Percentiles rank a stretch among this genome's conserved stretches.
Conservation (phyloP, 2,113 vertebrate species). For the Perognathus longimembris region DNA sequence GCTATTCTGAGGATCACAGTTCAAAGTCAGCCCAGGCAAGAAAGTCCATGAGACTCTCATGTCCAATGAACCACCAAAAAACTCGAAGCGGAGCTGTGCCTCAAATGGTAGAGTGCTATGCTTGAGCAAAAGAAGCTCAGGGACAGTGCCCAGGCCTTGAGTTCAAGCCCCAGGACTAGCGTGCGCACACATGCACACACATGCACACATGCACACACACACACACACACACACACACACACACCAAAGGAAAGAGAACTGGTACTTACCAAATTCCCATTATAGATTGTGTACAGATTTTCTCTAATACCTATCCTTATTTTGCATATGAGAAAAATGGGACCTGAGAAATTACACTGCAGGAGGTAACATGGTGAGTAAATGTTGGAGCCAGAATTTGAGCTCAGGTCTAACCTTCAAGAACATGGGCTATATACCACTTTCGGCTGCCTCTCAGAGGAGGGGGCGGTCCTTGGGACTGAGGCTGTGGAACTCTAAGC, state of each 20-base stretch:
- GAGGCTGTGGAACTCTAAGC: neutral
- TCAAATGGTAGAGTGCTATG: too few relatives aligned
- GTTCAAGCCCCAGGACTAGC: too few relatives aligned
- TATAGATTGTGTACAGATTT: neutral
- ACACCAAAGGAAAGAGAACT: neutral
- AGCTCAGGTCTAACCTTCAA: neutral
- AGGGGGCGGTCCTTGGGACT: neutral
- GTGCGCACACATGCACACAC: too few relatives aligned
- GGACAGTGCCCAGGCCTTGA: too few relatives aligned
- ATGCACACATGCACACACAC: too few relatives aligned
- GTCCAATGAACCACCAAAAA: too few relatives aligned
- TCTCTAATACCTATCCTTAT: neutral
- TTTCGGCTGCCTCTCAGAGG: neutral
- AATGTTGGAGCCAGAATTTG: neutral
- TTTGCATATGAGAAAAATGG: slow-evolving; percentile 32
- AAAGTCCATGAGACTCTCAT: too few relatives aligned
- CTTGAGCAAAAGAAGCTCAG: too few relatives aligned
- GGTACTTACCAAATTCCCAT: neutral
- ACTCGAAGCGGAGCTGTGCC: too few relatives aligned
- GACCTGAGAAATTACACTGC: neutral
- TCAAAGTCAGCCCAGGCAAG: too few relatives aligned
- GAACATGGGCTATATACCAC: neutral
- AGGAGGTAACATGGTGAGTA: neutral
- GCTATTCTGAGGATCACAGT: too few relatives aligned
- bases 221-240: too few relatives aligned